Evolutionary conservation across 1,140 invertebrate species (phyloP).

Genomic region (Procambarus clarkii): DNA sequence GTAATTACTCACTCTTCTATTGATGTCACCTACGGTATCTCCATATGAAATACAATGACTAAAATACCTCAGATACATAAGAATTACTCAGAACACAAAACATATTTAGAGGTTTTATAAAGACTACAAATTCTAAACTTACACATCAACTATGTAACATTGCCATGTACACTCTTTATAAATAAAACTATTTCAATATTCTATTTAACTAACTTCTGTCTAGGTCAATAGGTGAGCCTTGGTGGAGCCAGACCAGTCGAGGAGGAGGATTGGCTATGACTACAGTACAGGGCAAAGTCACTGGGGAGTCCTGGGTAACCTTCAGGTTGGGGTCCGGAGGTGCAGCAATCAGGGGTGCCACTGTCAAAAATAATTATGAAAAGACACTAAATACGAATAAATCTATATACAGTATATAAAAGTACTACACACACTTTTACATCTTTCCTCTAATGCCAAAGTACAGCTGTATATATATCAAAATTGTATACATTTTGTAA

Average conservation of each 20-base stretch:
- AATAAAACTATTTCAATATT: not conserved
- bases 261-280: slow-evolving; percentile 64
- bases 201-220: not conserved
- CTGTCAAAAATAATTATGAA: slow-evolving; percentile 8
- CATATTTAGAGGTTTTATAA: no score
- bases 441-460: no score
- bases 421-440: not conserved
- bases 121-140: no score
- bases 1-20: no score
- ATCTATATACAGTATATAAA: not conserved
- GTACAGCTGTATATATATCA: no score
- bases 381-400: not conserved
- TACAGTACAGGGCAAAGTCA: slow-evolving; percentile 63
- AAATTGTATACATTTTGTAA: no score
- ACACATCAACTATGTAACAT: no score
- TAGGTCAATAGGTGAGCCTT: slow-evolving; percentile 41
- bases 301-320: slow-evolving; percentile 24
- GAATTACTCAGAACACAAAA: no score
- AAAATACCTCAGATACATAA: no score
- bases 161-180: not conserved
- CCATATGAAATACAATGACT: no score
- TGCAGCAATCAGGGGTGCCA: slow-evolving; percentile 58
- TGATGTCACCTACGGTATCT: no score
- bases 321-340: slow-evolving; percentile 42
- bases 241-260: slow-evolving; percentile 31